A percentile compares a stretch with the other conserved stretches of the same genome.
Conservation (phyloP, 2,797 vertebrate species). For the Tauraco hartlaubi region DNA sequence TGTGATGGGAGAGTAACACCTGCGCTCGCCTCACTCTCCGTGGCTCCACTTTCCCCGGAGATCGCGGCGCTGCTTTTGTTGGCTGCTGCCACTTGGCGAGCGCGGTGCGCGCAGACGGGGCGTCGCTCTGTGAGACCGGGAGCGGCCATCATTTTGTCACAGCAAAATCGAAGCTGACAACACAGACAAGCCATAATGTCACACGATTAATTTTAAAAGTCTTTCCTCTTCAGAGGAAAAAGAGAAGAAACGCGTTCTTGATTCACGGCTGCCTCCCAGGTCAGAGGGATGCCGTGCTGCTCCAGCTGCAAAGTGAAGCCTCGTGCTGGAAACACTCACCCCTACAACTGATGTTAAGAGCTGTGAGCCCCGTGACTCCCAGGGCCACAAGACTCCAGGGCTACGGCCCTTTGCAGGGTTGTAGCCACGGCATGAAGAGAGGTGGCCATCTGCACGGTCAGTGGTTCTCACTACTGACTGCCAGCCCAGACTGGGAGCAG, state of each 20-base stretch:
- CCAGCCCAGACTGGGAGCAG: neutral
- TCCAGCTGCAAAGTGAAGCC: neutral
- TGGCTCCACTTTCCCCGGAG: neutral
- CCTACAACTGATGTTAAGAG: fast-evolving
- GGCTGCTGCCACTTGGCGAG: neutral
- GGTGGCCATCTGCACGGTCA: neutral
- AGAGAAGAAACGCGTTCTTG: neutral
- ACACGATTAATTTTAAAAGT: constrained; percentile 31
- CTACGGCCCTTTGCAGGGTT: neutral
- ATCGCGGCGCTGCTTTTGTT: fast-evolving
- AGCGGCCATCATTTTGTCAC: constrained; percentile 23
- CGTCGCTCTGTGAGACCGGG: neutral
- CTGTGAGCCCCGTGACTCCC: neutral
- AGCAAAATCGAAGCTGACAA: constrained; percentile 56
- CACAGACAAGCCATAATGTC: constrained; percentile 6
- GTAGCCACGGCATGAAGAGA: neutral
- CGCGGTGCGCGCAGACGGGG: fast-evolving
- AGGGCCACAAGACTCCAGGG: fast-evolving
- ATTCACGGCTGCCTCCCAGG: neutral
- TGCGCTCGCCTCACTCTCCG: neutral
- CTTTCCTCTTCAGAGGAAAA: constrained; percentile 4
- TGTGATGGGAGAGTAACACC: neutral
- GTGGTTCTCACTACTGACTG: neutral
- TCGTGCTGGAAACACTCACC: neutral
- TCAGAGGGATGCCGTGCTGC: neutral